phyloP scores from a whole-genome alignment of 1,140 invertebrate species.

The Whitmania pigra region DNA sequence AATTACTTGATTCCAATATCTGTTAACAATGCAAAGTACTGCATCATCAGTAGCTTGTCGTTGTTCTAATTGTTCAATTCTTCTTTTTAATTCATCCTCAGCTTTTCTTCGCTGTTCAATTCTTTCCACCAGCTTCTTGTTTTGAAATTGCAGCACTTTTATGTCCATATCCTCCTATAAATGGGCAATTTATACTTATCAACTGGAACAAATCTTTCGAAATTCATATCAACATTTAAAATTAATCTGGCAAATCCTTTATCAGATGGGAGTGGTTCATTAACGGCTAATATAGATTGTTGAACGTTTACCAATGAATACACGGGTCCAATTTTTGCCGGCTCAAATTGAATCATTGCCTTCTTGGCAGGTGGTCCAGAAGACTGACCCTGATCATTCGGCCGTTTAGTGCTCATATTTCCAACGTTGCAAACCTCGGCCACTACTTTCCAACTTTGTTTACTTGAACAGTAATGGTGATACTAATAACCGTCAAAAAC shows the following conservation, averaged over 20 bases:
- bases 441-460: neutral
- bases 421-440: neutral
- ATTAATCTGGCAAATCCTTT: neutral
- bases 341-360: slow-evolving; percentile 69
- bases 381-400: slow-evolving; percentile 44
- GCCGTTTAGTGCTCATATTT: slow-evolving; percentile 51
- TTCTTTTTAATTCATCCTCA: slow-evolving; percentile 72
- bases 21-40: slow-evolving; percentile 89
- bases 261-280: slow-evolving; percentile 2
- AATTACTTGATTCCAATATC: slow-evolving; percentile 71
- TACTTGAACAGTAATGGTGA: neutral
- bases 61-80: slow-evolving; percentile 92
- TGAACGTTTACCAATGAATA: slow-evolving; percentile 55
- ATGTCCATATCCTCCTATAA: slow-evolving; percentile 82
- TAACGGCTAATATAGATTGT: neutral
- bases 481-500: neutral
- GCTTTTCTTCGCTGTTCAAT: slow-evolving; percentile 75
- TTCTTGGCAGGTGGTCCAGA: slow-evolving; percentile 47
- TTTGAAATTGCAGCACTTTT: slow-evolving; percentile 89
- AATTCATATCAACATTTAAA: neutral
- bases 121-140: slow-evolving; percentile 79
- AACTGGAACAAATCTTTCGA: neutral
- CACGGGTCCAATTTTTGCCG: slow-evolving; percentile 75
- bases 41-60: slow-evolving; percentile 93
- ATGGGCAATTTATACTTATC: neutral